Conservation (phyloP, 2,113 vertebrate species). For the Jaculus jaculus region DNA sequence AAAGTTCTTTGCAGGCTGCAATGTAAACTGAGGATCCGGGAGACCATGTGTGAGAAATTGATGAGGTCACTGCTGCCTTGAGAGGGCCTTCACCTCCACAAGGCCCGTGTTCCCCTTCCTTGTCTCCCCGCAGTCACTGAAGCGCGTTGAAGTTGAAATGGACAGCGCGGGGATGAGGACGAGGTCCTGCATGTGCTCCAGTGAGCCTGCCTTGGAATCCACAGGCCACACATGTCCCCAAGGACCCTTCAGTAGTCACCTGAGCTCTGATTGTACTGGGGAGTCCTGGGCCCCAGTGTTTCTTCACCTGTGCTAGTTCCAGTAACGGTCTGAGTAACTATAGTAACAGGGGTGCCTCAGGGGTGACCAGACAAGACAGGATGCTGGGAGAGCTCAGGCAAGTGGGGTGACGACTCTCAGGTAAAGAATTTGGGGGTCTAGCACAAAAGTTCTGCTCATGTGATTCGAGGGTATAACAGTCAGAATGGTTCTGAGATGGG, state of each 20-base stretch:
- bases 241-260: background rate
- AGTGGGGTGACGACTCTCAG: background rate
- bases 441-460: background rate
- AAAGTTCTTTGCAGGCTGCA: no score
- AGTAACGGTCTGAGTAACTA: background rate
- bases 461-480: fast-evolving
- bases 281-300: background rate
- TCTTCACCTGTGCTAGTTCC: background rate
- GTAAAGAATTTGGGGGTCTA: background rate
- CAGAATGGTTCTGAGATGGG: background rate
- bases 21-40: no score
- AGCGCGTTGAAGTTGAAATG: background rate
- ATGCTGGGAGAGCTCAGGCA: background rate
- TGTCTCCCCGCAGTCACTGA: background rate
- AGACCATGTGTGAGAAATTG: no score
- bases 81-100: no score
- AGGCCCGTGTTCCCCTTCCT: background rate
- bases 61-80: no score
- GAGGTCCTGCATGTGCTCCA: background rate
- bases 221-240: no score
- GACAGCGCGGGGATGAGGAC: no score
- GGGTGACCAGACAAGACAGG: background rate
- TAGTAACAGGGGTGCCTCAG: fast-evolving
- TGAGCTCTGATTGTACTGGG: background rate
- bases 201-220: background rate